Percentiles rank a stretch among this genome's conserved stretches.
These are phyloP conservation scores for Acanthopleura granulata DNA, from an alignment of 2,888 invertebrate genomes.

Conservation along the genomic window DNA sequence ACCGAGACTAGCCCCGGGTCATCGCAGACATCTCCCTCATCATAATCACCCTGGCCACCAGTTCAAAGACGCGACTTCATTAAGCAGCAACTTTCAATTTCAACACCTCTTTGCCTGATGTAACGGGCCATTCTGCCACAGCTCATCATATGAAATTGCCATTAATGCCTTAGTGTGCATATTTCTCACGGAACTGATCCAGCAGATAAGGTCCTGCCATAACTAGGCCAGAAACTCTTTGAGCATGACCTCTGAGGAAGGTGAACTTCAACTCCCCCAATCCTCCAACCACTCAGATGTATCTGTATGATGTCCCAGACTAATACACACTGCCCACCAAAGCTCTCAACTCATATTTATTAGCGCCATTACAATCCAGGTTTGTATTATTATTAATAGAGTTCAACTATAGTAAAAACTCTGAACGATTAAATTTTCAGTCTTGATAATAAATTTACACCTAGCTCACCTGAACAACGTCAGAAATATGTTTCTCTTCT, in stretches of 20 bases:
- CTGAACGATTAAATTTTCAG: no score
- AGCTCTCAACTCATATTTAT: no score
- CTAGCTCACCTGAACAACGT: no score
- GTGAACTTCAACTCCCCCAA: not conserved
- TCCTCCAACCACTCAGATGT: no score
- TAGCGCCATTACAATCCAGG: no score
- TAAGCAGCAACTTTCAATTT: not conserved
- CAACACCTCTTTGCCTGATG: conserved; percentile 2
- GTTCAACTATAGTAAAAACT: no score
- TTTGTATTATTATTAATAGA: no score
- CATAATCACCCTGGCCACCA: not conserved
- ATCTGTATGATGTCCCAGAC: no score
- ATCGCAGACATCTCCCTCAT: not conserved
- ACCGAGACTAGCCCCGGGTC: not conserved
- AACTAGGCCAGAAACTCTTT: not conserved
- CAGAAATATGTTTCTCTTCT: no score
- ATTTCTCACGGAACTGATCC: not conserved
- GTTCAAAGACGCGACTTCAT: not conserved
- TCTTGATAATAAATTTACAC: no score
- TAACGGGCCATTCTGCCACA: not conserved
- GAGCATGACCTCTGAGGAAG: not conserved
- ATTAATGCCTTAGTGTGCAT: not conserved
- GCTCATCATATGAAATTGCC: not conserved
- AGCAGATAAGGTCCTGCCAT: not conserved
- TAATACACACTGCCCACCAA: no score